A percentile compares a stretch with the other conserved stretches of the same genome.
Evolutionary conservation across 2,797 vertebrate species (phyloP).

Genomic region (Sebastes iracundus): DNA sequence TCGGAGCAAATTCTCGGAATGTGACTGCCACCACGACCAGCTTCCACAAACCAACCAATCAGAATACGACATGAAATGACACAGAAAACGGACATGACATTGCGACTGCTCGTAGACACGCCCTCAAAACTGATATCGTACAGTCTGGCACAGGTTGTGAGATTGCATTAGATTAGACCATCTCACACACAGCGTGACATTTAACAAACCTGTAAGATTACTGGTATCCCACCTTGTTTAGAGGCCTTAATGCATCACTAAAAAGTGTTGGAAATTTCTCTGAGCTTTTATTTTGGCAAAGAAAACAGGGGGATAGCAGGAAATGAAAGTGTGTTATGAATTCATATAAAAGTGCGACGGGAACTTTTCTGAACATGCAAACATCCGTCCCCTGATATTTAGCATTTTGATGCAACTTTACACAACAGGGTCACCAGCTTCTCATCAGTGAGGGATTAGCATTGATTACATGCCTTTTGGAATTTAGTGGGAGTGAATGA

Average conservation of each 20-base stretch:
- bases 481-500: background rate
- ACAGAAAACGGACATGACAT: background rate
- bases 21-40: background rate
- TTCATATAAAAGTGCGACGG: background rate
- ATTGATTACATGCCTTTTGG: background rate
- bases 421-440: background rate
- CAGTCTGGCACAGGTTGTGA: background rate
- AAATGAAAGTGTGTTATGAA: background rate
- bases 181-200: background rate
- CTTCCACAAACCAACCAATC: background rate
- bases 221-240: background rate
- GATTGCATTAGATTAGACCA: background rate
- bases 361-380: background rate
- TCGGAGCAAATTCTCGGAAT: background rate
- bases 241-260: background rate
- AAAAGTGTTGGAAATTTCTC: background rate
- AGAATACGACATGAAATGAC: background rate
- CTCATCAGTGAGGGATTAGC: background rate
- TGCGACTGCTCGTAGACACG: background rate
- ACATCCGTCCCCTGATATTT: background rate
- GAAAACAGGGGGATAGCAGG: background rate
- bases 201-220: background rate
- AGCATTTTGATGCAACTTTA: background rate
- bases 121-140: background rate
- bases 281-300: background rate